These are phyloP conservation scores for Ctenopoma kingsleyae DNA, from an alignment of 2,797 vertebrate species.

Conservation along the genomic window DNA sequence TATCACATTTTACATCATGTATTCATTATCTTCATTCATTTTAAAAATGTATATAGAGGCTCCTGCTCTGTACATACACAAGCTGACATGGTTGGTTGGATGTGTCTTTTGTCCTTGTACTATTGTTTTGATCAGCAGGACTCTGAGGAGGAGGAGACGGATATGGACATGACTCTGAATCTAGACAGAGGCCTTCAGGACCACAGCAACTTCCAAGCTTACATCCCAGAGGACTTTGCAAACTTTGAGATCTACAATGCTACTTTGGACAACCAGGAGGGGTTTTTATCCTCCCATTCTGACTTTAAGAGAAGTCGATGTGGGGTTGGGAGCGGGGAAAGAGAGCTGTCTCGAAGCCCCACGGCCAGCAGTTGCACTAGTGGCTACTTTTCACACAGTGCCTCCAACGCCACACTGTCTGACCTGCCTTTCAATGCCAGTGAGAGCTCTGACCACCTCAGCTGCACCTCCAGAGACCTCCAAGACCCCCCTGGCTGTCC, in stretches of 20 bases:
- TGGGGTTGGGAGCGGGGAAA: constrained; percentile 76
- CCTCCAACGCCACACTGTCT: constrained; percentile 94
- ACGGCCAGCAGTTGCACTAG: constrained; percentile 97
- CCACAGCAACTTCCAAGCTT: constrained; percentile 84
- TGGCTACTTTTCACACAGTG: constrained; percentile 98
- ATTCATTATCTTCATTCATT: constrained; percentile 33
- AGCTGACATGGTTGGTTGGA: constrained; percentile 35
- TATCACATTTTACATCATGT: constrained; percentile 43
- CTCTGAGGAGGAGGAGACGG: constrained; percentile 94
- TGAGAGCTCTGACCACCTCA: constrained; percentile 93
- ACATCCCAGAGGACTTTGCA: constrained; percentile 95
- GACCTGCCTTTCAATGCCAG: constrained; percentile 92
- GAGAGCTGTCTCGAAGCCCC: constrained; percentile 92
- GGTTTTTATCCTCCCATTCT: constrained; percentile 27
- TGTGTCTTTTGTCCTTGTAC: constrained; percentile 51
- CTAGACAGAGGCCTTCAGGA: constrained; percentile 70
- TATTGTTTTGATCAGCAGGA: constrained; percentile 85
- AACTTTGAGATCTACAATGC: constrained; percentile 99
- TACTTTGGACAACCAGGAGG: constrained; percentile 86
- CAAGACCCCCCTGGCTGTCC: constrained; percentile 71
- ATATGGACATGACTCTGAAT: constrained; percentile 79
- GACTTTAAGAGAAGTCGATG: constrained; percentile 60
- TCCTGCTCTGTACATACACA: background rate
- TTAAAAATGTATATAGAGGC: background rate
- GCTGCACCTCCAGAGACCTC: constrained; percentile 81